Evolutionary conservation across 1,140 invertebrate species (phyloP), one percentile per base, ranked within the genome.

Genomic region (Oryctes rhinoceros): DNA sequence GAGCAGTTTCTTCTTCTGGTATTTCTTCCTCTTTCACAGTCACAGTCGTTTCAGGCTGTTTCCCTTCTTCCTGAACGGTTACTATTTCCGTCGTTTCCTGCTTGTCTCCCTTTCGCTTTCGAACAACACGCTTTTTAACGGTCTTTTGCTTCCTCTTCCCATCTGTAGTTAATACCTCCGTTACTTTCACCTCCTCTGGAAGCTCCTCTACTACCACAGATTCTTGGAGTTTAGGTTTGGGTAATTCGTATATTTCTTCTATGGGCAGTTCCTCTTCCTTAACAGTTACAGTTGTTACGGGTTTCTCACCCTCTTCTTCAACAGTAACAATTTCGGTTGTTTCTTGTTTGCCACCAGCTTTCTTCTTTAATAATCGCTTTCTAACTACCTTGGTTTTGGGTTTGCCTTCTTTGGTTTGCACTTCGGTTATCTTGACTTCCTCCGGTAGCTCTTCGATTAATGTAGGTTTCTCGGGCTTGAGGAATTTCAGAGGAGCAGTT

Each of bases 11-110:
- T 65, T 83, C 81, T 78, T 83, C 81, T 9, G 83, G 82, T 11
- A 82, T 48, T 77, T 82, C 82, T 83, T 79, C 67, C 37, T 82
- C 76, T 37, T 79, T 35, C 37, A 80, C 48, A 59, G 84, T 84
- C 71, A 86, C 83, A 24, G 84, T 87, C 6, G 84, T 87, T 47
- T 88, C 80, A n/a, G 88, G 86, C 53, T 84, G 82, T 81, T 89
- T 86, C 59, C 88, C 87, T 79, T 89, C 88, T 84, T 89, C 88
- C 85, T 90, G 86, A 71, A 89, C 84, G 24, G 89, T 89, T 30
- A 88, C 87, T 78, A 89, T 88, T 85, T 90, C 88, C 9, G 87
- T 89, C 4, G 88, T 85, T 84, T 90, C 86, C 81, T 89, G 80
- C 85, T 83, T 85, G 24, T 84, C 44, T 84, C 85, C 35, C 59